Evolutionary conservation across 2,113 vertebrate species (phyloP).

Genomic region (Antechinus stuartii): DNA sequence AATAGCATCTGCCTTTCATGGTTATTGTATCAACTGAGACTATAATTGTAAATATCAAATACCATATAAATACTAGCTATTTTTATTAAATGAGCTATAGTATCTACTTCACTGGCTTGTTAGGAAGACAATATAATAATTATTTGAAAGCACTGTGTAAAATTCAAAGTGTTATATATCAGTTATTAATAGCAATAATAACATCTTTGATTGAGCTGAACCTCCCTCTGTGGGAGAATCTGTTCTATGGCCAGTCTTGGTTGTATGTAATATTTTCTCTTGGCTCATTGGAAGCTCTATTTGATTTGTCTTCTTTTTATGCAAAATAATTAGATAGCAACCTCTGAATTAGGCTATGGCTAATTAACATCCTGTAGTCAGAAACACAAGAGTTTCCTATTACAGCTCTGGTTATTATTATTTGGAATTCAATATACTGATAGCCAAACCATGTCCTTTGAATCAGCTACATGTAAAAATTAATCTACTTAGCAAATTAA

Average conservation of each 20-base stretch:
- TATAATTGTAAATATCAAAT: neutral
- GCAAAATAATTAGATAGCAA: neutral
- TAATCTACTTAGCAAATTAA: neutral
- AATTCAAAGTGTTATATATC: neutral
- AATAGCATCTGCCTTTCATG: neutral
- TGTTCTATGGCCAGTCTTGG: neutral
- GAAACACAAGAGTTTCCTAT: neutral
- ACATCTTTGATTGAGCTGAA: neutral
- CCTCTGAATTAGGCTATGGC: neutral
- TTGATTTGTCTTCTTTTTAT: neutral
- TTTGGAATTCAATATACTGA: neutral
- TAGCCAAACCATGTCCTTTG: neutral
- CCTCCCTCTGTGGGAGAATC: neutral
- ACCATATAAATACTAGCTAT: neutral
- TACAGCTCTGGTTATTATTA: neutral
- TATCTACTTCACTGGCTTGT: neutral
- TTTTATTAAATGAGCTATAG: neutral
- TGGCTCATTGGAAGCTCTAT: neutral
- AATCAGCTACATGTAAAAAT: neutral
- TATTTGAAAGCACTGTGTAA: neutral
- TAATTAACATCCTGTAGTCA: neutral
- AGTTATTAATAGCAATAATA: neutral
- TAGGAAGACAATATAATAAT: neutral
- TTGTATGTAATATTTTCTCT: neutral
- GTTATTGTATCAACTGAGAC: neutral